Evolutionary conservation across 2,113 vertebrate species (phyloP).

Genomic region (Pelecanus crispus): DNA sequence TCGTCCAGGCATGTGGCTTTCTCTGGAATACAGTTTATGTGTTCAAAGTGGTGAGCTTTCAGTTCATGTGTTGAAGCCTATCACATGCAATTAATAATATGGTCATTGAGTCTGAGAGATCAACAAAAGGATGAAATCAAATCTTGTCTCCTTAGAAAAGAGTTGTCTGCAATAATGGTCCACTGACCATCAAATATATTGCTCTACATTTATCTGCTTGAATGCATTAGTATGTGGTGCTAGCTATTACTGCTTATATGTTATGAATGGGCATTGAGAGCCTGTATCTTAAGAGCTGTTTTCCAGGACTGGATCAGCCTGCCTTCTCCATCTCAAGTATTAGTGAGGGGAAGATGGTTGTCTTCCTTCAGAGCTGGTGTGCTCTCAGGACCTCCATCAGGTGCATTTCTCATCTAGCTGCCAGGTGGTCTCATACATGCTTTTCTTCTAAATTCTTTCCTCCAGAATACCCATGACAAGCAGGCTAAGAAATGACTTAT

Average conservation of each 20-base stretch:
- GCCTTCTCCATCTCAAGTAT: background rate
- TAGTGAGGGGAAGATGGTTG: background rate
- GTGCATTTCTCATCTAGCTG: background rate
- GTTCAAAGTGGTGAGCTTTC: background rate
- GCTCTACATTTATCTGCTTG: background rate
- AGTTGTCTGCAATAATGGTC: background rate
- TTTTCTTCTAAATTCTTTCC: background rate
- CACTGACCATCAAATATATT: background rate
- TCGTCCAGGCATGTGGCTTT: background rate
- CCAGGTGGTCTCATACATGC: background rate
- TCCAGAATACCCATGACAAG: background rate
- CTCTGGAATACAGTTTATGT: background rate
- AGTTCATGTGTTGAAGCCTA: background rate
- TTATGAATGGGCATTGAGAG: background rate
- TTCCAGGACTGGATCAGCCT: background rate
- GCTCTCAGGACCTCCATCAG: background rate
- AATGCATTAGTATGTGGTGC: background rate
- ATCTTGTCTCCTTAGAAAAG: background rate
- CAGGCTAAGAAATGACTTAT: background rate
- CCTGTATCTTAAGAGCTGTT: background rate
- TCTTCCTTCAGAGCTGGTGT: background rate
- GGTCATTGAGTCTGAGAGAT: background rate
- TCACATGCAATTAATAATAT: background rate
- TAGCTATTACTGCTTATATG: background rate
- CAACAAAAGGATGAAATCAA: background rate